Evolutionary conservation across 2,113 vertebrate species (phyloP).

Genomic region (Scartelaos histophorus): DNA sequence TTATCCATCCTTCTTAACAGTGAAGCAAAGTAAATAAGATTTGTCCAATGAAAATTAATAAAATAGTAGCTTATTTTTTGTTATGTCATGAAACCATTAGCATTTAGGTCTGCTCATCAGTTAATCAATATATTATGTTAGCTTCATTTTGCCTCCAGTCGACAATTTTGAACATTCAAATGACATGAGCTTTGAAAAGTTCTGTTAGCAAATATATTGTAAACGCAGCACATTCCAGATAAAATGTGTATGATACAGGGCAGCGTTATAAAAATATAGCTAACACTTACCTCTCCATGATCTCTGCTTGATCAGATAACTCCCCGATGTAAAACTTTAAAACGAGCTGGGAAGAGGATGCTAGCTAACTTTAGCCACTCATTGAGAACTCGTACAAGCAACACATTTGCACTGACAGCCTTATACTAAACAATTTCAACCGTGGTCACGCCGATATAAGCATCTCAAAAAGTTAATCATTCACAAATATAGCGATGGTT

Average conservation of each 20-base stretch:
- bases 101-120: too few relatives aligned
- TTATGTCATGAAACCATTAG: too few relatives aligned
- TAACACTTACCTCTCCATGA: constrained; percentile 32
- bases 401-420: constrained; percentile 8
- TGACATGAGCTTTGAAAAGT: too few relatives aligned
- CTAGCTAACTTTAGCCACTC: constrained; percentile 50
- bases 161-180: too few relatives aligned
- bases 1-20: too few relatives aligned
- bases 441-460: not conserved
- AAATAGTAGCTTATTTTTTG: too few relatives aligned
- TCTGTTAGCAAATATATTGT: too few relatives aligned
- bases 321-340: not conserved
- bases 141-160: too few relatives aligned
- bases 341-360: not conserved
- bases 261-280: not conserved
- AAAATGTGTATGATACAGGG: not conserved
- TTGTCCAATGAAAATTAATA: too few relatives aligned
- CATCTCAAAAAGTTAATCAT: not conserved
- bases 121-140: too few relatives aligned
- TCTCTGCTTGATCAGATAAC: not conserved
- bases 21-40: too few relatives aligned
- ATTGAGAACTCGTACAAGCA: not conserved
- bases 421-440: not conserved
- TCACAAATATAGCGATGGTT: not conserved
- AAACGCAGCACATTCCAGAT: not conserved